Evolutionary conservation across 2,797 vertebrate genomes (phyloP), one percentile per base, ranked within the genome.

Genomic region (Parambassis ranga): DNA sequence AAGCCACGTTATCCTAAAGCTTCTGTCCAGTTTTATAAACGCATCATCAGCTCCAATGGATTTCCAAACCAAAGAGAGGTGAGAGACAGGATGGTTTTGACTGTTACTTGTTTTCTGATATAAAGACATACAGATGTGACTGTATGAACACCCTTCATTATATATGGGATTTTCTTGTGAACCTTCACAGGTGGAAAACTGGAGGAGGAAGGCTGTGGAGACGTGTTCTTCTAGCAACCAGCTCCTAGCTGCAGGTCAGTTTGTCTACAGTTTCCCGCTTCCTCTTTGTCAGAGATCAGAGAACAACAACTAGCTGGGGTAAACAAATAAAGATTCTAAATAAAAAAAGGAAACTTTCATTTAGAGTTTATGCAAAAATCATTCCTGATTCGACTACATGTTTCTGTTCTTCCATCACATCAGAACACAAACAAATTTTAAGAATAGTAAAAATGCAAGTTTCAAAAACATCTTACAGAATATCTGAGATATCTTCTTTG

Each of bases 1-100:
- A 98, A 95, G 74, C 93, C 94, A 4, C 94, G 95, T 19, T 95
- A 97, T 51, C 94, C 96, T 39, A 98, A 98, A 85, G 96, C 96
- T 43, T 98, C 96, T 0, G 95, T 90, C 56, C 92, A 94, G 43
- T 99, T 93, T 72, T 98, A 97, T 63, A 96, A 93, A 79, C 92
- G 89, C 47, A 83, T 98, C 49, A 95, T 97, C 81, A 86, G 79
- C 50, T 92, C 91, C 67, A 97, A 96, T 10, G 96, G 96, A 75
- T 97, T 99, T 78, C 96, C 95, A 44, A 96, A 90, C 77, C 85
- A 92, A 78, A 93, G 90, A 94, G 94, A 98, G 94, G 95, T 93
- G 22, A 82, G 73, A 30, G 18, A 26, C 18, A 6, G 10, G 0
- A 7, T 2, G 3, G 8, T n/a, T n/a, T n/a, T n/a, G n/a, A n/a